These are phyloP conservation scores for Parnassius mnemosyne DNA, from an alignment of 2,888 invertebrate species.

Conservation along the genomic window DNA sequence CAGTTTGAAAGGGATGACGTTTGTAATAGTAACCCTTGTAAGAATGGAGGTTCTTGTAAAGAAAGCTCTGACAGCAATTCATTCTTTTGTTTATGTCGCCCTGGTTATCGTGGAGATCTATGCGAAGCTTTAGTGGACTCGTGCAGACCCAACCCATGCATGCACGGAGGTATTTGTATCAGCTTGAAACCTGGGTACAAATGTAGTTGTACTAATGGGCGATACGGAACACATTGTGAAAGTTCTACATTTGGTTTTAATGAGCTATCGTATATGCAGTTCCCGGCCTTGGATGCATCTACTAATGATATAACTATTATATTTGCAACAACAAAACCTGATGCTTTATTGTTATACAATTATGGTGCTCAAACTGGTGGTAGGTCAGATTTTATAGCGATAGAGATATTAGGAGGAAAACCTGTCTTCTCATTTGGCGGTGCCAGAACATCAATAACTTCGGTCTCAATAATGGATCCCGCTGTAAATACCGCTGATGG, in stretches of 20 bases:
- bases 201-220: constrained; percentile 91
- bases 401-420: constrained; percentile 91
- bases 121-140: constrained; percentile 94
- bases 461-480: constrained; percentile 84
- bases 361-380: constrained; percentile 94
- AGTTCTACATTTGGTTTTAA: constrained; percentile 94
- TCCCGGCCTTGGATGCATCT: constrained; percentile 90
- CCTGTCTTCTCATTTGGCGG: constrained; percentile 95
- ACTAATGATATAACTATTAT: constrained; percentile 95
- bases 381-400: constrained; percentile 94
- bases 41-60: constrained; percentile 94
- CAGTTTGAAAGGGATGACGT: constrained; percentile 91
- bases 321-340: constrained; percentile 93
- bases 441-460: constrained; percentile 92
- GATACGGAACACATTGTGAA: constrained; percentile 95
- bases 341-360: constrained; percentile 94
- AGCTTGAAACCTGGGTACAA: constrained; percentile 93
- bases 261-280: constrained; percentile 94
- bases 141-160: constrained; percentile 95
- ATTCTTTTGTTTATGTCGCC: constrained; percentile 95
- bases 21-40: constrained; percentile 92
- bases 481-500: constrained; percentile 89
- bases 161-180: constrained; percentile 93
- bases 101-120: constrained; percentile 94
- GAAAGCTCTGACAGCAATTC: constrained; percentile 92